Evolutionary conservation across 2,888 invertebrate species (phyloP).

Genomic region (Glyphotaelius pellucidus): DNA sequence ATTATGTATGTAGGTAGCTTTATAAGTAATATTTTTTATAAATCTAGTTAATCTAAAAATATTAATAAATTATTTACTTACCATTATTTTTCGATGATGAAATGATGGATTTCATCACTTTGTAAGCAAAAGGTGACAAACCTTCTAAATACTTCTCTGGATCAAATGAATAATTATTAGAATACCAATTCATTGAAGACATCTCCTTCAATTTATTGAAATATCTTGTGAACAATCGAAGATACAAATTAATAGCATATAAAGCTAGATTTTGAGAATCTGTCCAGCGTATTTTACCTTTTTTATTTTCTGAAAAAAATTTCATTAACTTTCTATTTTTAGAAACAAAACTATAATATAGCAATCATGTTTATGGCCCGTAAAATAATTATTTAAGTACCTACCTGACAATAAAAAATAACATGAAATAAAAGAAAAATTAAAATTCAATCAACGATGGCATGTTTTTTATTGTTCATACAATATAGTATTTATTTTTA

Average conservation of each 20-base stretch:
- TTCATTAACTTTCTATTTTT: not conserved
- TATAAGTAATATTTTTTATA: too few species aligned
- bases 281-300: not conserved
- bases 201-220: not conserved
- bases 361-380: not conserved
- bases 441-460: not conserved
- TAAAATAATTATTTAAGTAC: not conserved
- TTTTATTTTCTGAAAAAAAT: too few species aligned
- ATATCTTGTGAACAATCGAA: not conserved
- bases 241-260: not conserved
- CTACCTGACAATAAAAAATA: not conserved
- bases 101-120: constrained; percentile 69
- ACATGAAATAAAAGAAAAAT: not conserved
- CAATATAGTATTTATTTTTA: not conserved
- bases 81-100: not conserved
- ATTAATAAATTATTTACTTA: not conserved
- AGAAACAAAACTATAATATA: not conserved
- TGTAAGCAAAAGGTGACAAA: constrained; percentile 71
- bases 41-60: too few species aligned
- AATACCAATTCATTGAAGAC: not conserved
- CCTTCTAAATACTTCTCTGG: constrained; percentile 68
- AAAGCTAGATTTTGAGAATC: not conserved
- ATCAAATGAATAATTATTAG: constrained; percentile 63
- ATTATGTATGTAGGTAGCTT: too few species aligned
- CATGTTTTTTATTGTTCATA: not conserved